These are phyloP conservation scores for Lepilemur ruficaudatus DNA, from an alignment of 2,797 vertebrate genomes.

Conservation along the genomic window DNA sequence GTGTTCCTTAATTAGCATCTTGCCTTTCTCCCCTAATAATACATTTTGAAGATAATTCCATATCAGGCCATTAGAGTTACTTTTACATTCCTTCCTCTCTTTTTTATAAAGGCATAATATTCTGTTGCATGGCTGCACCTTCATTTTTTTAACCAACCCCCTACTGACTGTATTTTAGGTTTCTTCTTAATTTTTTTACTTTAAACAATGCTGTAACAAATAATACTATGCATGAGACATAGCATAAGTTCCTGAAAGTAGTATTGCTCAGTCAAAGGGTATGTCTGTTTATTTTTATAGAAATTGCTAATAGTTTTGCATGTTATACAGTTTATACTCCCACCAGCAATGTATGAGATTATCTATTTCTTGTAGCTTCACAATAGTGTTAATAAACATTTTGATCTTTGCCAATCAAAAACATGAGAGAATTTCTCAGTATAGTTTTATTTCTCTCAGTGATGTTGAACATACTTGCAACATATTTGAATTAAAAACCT, in stretches of 20 bases:
- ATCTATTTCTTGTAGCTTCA: not conserved
- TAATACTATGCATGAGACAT: not conserved
- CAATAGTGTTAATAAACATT: not conserved
- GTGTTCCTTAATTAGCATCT: not conserved
- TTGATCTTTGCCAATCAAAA: not conserved
- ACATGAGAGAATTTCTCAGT: not conserved
- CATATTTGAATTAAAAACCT: not conserved
- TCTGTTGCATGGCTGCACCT: not conserved
- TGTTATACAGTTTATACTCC: not conserved
- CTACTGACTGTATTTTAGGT: not conserved
- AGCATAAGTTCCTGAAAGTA: not conserved
- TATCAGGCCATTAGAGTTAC: not conserved
- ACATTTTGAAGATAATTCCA: not conserved
- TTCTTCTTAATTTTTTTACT: not conserved
- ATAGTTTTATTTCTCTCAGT: conserved; percentile 6
- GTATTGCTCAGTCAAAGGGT: not conserved
- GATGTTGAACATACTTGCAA: not conserved
- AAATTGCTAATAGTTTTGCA: not conserved
- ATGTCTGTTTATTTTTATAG: not conserved
- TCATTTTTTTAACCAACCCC: not conserved
- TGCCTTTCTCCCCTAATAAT: not conserved
- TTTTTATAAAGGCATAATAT: not conserved
- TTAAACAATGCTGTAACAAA: not conserved
- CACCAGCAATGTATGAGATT: not conserved
- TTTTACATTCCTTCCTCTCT: not conserved